Base-by-base conservation (phyloP, 2,888 invertebrate genomes). In the Hypolimnas misippus region DNA sequence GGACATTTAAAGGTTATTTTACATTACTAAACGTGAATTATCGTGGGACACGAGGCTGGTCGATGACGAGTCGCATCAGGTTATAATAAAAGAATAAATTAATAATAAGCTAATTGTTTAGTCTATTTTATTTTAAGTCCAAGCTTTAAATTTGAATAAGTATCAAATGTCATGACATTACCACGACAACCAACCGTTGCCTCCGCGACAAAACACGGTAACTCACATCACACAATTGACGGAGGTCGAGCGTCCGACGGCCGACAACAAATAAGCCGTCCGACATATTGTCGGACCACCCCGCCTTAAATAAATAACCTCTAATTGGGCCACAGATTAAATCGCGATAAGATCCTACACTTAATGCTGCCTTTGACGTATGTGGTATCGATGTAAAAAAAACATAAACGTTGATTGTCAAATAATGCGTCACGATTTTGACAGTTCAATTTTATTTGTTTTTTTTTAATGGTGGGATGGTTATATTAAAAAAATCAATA, bases 141-240 rank as follows among this genome's bases (percentile, higher is more conserved):
- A 31, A 31, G 2, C 8, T 31, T 31, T 1, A 31, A 5, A 7
- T 33, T 12, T 7, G 14, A 33, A n/a, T 29, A 3, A 74, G 65
- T 58, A 42, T 73, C 69, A 2, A 79, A 76, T 54, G 3, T 52
- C 52, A 21, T 50, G 44, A 68, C 76, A 70, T 74, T 68, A 68
- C 72, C 75, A 61, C 60, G 74, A 76, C 53, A n/a, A n/a, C n/a
- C 56, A n/a, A 29, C 63, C 50, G 62, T 67, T 68, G 65, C 62
- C 68, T 71, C 64, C 66, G 71, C 75, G 79, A 82, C 86, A 84
- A 71, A 71, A 68, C 67, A 73, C 78, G 71, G 79, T 76, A 84
- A 85, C 87, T 82, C 86, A 86, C 87, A 85, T 82, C n/a, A n/a
- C n/a, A n/a, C 70, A 86, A 84, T 84, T 87, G 88, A 89, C 86